A percentile compares a stretch with the other conserved stretches of the same genome.
Evolutionary conservation across 2,888 invertebrate species (phyloP).

Genomic region (Tanytarsus gracilentus): DNA sequence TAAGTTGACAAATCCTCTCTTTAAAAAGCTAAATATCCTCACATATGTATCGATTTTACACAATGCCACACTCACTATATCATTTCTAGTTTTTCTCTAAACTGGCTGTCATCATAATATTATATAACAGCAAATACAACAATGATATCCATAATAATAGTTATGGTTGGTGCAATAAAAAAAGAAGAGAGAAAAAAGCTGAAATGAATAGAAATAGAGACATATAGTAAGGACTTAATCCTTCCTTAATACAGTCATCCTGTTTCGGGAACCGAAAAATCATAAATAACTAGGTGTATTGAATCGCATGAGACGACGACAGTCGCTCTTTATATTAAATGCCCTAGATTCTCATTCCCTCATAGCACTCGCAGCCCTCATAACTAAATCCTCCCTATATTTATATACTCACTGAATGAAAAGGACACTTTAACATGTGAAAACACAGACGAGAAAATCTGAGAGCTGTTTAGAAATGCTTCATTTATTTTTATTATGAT

Average conservation of each 20-base stretch:
- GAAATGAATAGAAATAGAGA: neutral
- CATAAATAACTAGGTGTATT: slow-evolving; percentile 16
- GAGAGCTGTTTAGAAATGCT: slow-evolving; percentile 24
- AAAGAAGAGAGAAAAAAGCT: neutral
- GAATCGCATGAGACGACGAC: slow-evolving; percentile 7
- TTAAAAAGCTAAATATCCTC: neutral
- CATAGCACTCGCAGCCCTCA: neutral
- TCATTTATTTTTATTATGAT: slow-evolving; percentile 29
- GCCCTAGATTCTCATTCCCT: slow-evolving; percentile 3
- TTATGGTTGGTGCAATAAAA: slow-evolving; percentile 7
- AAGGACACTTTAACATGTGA: slow-evolving; percentile 22
- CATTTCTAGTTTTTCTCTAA: neutral
- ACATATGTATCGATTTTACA: neutral
- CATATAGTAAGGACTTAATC: slow-evolving; percentile 8
- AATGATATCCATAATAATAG: slow-evolving; percentile 12
- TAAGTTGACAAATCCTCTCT: too few relatives aligned
- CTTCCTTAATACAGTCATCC: slow-evolving; percentile 28
- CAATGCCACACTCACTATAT: neutral
- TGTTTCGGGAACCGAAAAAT: slow-evolving; percentile 19
- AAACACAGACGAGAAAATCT: slow-evolving; percentile 17
- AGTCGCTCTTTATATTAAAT: neutral
- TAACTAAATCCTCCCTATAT: slow-evolving; percentile 16
- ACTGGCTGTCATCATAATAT: slow-evolving; percentile 17
- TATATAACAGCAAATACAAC: neutral
- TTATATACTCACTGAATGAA: neutral